Percentiles rank a stretch among this genome's conserved stretches.
phyloP scores from a whole-genome alignment of 2,113 vertebrate species.

The Lasiurus borealis region DNA sequence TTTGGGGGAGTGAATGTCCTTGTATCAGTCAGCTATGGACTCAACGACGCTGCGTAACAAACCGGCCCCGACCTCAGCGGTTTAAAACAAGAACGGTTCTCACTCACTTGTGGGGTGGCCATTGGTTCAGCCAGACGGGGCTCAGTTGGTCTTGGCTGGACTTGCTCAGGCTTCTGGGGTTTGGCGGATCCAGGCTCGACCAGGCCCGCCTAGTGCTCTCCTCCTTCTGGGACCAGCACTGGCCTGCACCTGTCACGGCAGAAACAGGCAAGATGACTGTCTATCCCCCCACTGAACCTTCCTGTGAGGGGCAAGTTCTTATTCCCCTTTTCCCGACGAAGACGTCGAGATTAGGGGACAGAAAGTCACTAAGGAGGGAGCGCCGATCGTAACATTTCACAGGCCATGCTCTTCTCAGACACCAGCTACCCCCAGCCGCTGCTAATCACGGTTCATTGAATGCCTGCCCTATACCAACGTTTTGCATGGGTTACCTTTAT shows the following conservation, averaged over 20 bases:
- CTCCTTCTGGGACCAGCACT: background rate
- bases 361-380: background rate
- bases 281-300: background rate
- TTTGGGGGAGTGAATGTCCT: background rate
- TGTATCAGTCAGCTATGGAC: background rate
- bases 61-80: background rate
- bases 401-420: background rate
- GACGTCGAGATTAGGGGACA: background rate
- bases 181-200: background rate
- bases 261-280: no score
- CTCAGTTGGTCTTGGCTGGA: background rate
- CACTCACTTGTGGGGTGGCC: background rate
- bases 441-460: background rate
- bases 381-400: no score
- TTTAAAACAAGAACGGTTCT: background rate
- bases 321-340: background rate
- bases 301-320: background rate
- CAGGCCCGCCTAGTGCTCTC: rapidly evolving
- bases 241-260: background rate
- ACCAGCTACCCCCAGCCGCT: background rate
- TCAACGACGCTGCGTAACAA: background rate
- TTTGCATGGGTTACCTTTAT: background rate
- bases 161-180: background rate
- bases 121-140: background rate
- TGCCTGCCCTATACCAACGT: background rate